phyloP scores from a whole-genome alignment of 2,797 vertebrate genomes.

The Molossus molossus region DNA sequence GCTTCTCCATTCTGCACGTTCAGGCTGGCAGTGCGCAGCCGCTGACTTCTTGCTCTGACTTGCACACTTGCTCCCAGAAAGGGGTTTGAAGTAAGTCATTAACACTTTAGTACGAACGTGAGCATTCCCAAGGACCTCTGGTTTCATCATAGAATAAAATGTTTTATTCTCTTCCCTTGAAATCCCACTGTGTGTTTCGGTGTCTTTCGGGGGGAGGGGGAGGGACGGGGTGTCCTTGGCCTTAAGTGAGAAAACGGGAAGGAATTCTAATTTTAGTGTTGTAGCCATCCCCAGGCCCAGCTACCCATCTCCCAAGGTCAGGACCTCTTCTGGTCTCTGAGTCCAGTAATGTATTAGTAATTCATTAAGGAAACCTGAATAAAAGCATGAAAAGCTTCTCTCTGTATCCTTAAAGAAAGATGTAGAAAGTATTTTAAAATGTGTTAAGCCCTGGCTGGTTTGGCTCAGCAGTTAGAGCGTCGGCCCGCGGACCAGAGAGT shows the following conservation, averaged over 20 bases:
- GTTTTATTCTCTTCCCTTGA: constrained; percentile 8
- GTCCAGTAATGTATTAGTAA: not conserved
- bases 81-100: constrained; percentile 43
- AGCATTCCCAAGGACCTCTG: not conserved
- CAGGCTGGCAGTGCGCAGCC: not conserved
- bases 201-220: not conserved
- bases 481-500: not conserved
- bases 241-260: constrained; percentile 51
- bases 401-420: constrained; percentile 44
- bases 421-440: constrained; percentile 14
- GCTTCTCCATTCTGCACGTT: not conserved
- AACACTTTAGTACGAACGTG: constrained; percentile 54
- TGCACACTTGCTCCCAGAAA: not conserved
- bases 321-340: not conserved
- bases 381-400: constrained; percentile 24
- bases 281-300: not conserved
- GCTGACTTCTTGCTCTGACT: not conserved
- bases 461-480: not conserved
- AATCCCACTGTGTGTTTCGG: not conserved
- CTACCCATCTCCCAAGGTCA: constrained; percentile 4
- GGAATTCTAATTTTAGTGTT: constrained; percentile 2
- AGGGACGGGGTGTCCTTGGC: not conserved
- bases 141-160: constrained; percentile 21
- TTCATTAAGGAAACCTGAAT: constrained; percentile 36
- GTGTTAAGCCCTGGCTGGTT: not conserved